phyloP scores from a whole-genome alignment of 1,140 invertebrate genomes.

The Saccostrea echinata region DNA sequence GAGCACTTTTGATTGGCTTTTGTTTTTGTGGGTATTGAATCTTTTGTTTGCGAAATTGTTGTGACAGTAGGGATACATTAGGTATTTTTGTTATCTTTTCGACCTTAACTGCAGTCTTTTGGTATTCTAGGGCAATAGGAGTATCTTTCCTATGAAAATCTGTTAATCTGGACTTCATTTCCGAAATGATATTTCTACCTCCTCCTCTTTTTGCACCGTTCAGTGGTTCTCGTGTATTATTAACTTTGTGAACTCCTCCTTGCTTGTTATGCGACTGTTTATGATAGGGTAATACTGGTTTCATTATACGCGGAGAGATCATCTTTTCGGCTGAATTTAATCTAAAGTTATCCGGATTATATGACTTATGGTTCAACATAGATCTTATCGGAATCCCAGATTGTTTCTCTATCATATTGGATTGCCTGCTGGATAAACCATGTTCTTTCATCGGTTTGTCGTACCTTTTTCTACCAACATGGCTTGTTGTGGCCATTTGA shows the following conservation, averaged over 20 bases:
- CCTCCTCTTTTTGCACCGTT: neutral
- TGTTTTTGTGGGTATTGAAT: too few relatives aligned
- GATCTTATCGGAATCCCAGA: neutral
- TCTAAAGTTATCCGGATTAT: neutral
- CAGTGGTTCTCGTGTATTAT: neutral
- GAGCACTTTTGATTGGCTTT: neutral
- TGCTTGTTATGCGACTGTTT: neutral
- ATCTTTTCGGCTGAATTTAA: neutral
- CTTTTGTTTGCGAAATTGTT: neutral
- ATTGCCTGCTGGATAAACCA: neutral
- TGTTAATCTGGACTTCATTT: neutral
- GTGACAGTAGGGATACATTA: neutral
- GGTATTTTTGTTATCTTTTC: neutral
- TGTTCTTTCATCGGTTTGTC: neutral
- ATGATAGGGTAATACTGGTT: neutral
- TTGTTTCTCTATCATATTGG: slow-evolving; percentile 6
- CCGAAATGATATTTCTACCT: slow-evolving; percentile 23
- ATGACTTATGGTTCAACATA: neutral
- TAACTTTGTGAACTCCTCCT: neutral
- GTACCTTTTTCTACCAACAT: neutral
- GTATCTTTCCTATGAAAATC: neutral
- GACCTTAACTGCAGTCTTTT: neutral
- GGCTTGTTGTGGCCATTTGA: neutral
- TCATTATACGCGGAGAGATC: neutral
- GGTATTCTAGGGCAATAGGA: neutral